These are phyloP conservation scores for Dendrolimus punctatus DNA, from an alignment of 1,140 invertebrate species.

Conservation along the genomic window DNA sequence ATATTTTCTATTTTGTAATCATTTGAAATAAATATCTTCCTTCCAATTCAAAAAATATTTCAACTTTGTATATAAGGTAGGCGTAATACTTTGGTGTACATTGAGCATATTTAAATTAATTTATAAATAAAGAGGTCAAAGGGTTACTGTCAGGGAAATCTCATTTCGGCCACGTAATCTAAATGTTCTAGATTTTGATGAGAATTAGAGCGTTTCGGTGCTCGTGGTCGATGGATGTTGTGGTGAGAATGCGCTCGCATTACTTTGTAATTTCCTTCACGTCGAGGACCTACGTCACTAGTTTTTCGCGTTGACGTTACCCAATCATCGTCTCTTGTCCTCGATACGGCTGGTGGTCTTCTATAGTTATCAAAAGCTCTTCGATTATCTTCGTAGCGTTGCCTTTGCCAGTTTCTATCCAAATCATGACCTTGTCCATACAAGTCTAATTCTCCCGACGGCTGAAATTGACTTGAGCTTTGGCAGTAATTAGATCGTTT, in stretches of 20 bases:
- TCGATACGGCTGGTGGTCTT: slow-evolving; percentile 28
- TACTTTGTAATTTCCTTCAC: slow-evolving; percentile 47
- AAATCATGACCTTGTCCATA: slow-evolving; percentile 64
- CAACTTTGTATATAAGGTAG: neutral
- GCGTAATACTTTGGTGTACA: slow-evolving; percentile 62
- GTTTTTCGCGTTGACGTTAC: slow-evolving; percentile 38
- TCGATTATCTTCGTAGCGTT: slow-evolving; percentile 58
- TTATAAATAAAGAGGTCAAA: slow-evolving; percentile 25
- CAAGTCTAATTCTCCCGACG: slow-evolving; percentile 72
- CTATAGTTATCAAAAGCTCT: slow-evolving; percentile 52
- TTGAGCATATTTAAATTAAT: slow-evolving; percentile 57
- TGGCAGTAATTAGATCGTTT: slow-evolving; percentile 75
- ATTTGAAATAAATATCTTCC: neutral
- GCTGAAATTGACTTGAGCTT: slow-evolving; percentile 74
- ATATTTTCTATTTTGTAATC: no score
- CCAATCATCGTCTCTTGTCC: slow-evolving; percentile 43
- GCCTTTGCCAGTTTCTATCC: slow-evolving; percentile 69
- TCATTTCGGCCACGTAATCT: slow-evolving; percentile 74
- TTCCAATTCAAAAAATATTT: neutral
- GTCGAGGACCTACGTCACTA: slow-evolving; percentile 41
- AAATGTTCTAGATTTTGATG: slow-evolving; percentile 73
- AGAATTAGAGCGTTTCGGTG: slow-evolving; percentile 58
- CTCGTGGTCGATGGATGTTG: slow-evolving; percentile 56
- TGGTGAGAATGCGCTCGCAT: slow-evolving; percentile 72
- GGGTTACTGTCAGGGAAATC: slow-evolving; percentile 70